Evolutionary conservation across 2,113 vertebrate genomes (phyloP).

Genomic region (Cyanoliseus patagonus): DNA sequence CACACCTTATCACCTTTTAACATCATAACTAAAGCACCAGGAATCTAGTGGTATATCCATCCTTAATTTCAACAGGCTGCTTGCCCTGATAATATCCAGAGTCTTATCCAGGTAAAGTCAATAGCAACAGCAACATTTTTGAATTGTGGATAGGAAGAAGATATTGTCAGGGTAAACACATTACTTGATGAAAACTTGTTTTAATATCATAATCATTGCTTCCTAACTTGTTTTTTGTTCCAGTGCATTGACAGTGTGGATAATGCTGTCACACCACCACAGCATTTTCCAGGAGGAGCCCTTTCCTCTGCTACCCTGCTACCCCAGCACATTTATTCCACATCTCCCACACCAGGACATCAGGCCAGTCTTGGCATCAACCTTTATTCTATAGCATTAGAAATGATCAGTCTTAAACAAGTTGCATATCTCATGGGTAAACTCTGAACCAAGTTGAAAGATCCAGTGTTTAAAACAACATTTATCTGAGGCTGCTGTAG

Average conservation of each 20-base stretch:
- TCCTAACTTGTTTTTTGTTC: not conserved
- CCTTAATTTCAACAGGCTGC: not conserved
- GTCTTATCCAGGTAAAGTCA: not conserved
- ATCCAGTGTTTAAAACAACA: not conserved
- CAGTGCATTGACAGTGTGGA: not conserved
- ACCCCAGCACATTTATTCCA: not conserved
- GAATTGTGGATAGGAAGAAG: not conserved
- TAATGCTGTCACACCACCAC: fast-evolving
- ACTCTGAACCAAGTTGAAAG: not conserved
- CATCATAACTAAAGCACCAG: not conserved
- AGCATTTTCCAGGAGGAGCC: not conserved
- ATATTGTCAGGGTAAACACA: not conserved
- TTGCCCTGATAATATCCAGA: not conserved
- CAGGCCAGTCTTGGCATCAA: not conserved
- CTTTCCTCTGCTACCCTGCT: not conserved
- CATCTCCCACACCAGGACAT: not conserved
- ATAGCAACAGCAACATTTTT: not conserved
- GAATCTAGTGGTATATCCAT: not conserved
- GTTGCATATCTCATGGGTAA: not conserved
- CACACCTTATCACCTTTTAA: not conserved
- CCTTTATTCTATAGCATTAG: not conserved
- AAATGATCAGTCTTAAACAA: not conserved
- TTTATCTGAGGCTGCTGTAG: not conserved
- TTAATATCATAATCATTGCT: not conserved
- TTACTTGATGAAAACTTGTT: not conserved